Base-by-base conservation (phyloP, 2,113 vertebrate genomes). In the Orientallactaga bullata region DNA sequence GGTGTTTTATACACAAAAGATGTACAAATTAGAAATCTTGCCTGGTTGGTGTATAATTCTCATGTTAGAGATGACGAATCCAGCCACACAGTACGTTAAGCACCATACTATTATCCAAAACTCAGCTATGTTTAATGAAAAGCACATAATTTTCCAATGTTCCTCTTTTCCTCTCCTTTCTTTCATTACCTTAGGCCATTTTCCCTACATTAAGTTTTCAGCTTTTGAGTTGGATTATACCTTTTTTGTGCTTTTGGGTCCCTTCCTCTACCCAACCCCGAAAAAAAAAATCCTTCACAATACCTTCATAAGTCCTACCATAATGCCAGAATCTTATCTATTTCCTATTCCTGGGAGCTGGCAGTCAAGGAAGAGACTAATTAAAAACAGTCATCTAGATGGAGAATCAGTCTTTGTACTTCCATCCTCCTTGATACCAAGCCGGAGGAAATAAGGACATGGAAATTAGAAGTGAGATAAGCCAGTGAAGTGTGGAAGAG, bases 251-350 rank as follows among this genome's bases (percentile, higher is more conserved):
- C 79, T 87, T 84, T 2, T 35, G 69, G 18, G n/a, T 12, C 30
- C 28, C 32, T 37, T 79, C 20, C 21, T 63, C 20, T 63, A 63
- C 6, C 61, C 24, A 3, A 3, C 61, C 61, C 61, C 61, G 5
- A 35, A 39, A 55, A 15, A 77, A 5, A 26, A 51, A 63, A 58
- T 30, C 32, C 15, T 11, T 16, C 68, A 30, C 9, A 80, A 20
- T 88, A 26, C 61, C 92, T 95, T 85, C 63, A 21, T 91, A 85
- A 71, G 84, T 89, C 4, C 28, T 84, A 37, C 85, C 32, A 55
- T 37, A 85, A 47, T 91, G 42, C 77, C 32, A 78, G 58, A 77
- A 73, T 47, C 88, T 47, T 39, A 79, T 86, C 73, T 69, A n/a
- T 35, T 8, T 68, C 20, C 32, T 89, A 71, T 28, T 68, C 12